Evolutionary conservation across 2,797 vertebrate genomes (phyloP).

Genomic region (Coregonus suidteri): DNA sequence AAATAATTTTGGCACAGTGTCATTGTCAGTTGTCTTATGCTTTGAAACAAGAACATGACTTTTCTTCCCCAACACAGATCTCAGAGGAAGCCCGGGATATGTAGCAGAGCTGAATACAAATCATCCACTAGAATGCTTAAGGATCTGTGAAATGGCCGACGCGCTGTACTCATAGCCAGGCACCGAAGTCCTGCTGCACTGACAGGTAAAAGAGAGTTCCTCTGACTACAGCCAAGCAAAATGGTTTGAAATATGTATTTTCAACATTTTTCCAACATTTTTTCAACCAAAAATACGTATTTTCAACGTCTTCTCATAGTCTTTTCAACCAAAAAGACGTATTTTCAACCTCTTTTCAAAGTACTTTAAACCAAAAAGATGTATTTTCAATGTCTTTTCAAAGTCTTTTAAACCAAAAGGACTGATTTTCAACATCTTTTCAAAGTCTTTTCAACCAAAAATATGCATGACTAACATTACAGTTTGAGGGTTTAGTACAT

Average conservation of each 20-base stretch:
- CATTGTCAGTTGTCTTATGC: constrained; percentile 46
- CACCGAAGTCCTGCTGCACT: neutral
- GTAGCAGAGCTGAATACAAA: constrained; percentile 53
- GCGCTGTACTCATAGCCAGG: neutral
- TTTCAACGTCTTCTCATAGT: no score
- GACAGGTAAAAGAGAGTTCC: neutral
- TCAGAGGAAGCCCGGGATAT: constrained; percentile 41
- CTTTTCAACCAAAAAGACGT: no score
- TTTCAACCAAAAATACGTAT: no score
- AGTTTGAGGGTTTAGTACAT: constrained; percentile 74
- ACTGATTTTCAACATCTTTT: no score
- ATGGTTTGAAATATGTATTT: neutral
- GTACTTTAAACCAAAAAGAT: no score
- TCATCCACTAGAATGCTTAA: constrained; percentile 13
- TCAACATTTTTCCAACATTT: no score
- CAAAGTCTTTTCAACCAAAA: no score
- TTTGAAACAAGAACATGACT: constrained; percentile 57
- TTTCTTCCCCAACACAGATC: constrained; percentile 31
- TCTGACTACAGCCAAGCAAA: neutral
- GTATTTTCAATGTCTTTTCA: no score
- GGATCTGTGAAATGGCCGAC: constrained; percentile 14
- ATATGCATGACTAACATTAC: constrained; percentile 55
- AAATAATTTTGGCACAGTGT: constrained; percentile 58
- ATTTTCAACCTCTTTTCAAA: no score
- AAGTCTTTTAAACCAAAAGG: no score